These are phyloP conservation scores for Bothrops jararaca DNA, from an alignment of 2,113 vertebrate species.

Conservation along the genomic window DNA sequence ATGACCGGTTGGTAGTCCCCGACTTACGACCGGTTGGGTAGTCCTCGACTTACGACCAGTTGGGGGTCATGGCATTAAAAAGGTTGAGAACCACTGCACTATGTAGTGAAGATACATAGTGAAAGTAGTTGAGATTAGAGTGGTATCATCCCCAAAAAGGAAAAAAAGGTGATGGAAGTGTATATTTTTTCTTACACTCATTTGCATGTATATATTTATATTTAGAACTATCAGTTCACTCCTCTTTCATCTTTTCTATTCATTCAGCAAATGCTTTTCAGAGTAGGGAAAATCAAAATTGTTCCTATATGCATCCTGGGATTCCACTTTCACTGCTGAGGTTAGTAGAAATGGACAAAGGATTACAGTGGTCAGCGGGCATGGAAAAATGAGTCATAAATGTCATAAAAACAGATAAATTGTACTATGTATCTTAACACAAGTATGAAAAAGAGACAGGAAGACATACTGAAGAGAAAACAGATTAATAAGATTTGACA, in stretches of 20 bases:
- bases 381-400: conserved; percentile 28
- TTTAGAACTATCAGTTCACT: neutral
- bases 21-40: too few species aligned
- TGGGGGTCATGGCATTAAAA: too few species aligned
- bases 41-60: too few species aligned
- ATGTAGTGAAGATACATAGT: neutral
- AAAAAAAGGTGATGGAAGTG: neutral
- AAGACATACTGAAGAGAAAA: neutral
- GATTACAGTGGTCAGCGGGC: conserved; percentile 33
- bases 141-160: neutral
- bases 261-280: neutral
- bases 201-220: neutral
- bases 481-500: neutral
- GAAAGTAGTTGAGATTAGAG: neutral
- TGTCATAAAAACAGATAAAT: conserved; percentile 34
- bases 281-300: neutral
- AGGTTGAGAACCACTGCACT: too few species aligned
- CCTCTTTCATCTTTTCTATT: neutral
- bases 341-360: neutral
- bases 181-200: neutral
- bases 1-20: too few species aligned
- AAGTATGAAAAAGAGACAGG: conserved; percentile 28
- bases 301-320: neutral
- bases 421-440: conserved; percentile 27
- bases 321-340: neutral